Conservation (phyloP, 2,888 invertebrate genomes). For the Acleris cristana region DNA sequence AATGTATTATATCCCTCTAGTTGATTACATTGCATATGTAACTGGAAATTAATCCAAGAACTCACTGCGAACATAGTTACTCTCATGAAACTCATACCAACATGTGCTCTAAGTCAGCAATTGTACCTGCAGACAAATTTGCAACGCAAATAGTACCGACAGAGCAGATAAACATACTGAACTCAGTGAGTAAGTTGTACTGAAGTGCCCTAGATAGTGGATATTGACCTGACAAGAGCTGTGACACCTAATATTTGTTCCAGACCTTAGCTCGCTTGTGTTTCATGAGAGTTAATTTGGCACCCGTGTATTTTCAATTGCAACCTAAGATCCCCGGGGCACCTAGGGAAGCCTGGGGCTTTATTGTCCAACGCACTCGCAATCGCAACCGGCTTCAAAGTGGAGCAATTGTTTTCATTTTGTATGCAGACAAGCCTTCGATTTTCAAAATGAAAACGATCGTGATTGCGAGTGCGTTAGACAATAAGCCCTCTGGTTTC, state of each 20-base stretch:
- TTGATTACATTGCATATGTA: background rate
- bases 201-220: constrained; percentile 49
- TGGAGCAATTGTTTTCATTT: no score
- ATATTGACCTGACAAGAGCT: constrained; percentile 20
- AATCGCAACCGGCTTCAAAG: no score
- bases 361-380: no score
- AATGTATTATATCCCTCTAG: no score
- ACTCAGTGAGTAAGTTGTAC: constrained; percentile 53
- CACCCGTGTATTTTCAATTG: background rate
- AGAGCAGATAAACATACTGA: constrained; percentile 58
- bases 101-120: constrained; percentile 20
- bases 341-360: no score
- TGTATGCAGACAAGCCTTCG: no score
- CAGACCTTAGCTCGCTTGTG: background rate
- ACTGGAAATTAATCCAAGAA: background rate
- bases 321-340: no score
- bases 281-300: no score
- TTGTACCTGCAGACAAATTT: constrained; percentile 59
- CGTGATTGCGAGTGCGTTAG: no score
- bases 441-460: no score
- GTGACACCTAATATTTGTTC: background rate
- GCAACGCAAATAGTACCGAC: constrained; percentile 59
- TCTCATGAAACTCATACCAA: constrained; percentile 8
- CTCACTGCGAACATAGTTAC: constrained; percentile 1
- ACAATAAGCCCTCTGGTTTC: no score